A percentile compares a stretch with the other conserved stretches of the same genome.
Evolutionary conservation across 2,113 vertebrate genomes (phyloP).

Genomic region (Labrus mixtus): DNA sequence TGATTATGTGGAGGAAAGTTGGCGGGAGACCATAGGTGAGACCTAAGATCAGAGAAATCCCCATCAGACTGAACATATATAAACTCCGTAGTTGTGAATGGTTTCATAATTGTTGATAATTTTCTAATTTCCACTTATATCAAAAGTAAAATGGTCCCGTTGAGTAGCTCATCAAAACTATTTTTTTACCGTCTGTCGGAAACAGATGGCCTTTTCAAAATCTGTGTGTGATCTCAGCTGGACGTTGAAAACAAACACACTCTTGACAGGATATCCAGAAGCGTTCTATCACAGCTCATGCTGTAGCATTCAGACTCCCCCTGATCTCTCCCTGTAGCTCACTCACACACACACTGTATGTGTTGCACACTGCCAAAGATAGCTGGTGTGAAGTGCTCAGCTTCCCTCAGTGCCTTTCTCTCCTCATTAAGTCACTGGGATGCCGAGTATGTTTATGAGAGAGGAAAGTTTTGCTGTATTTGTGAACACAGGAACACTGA

Average conservation of each 20-base stretch:
- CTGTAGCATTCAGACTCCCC: constrained; percentile 4
- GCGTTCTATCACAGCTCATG: constrained; percentile 7
- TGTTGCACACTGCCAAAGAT: constrained; percentile 16
- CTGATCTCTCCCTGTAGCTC: neutral
- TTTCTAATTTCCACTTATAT: neutral
- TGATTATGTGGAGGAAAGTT: neutral
- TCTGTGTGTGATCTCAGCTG: constrained; percentile 28
- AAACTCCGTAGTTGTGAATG: neutral
- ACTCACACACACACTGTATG: neutral
- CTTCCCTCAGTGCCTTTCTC: neutral
- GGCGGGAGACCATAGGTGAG: neutral
- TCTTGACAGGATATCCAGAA: constrained; percentile 12
- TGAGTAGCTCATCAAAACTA: constrained; percentile 12
- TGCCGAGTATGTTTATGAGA: neutral
- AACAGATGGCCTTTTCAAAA: constrained; percentile 19
- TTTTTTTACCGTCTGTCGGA: constrained; percentile 5
- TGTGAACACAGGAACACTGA: neutral
- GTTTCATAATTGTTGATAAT: neutral
- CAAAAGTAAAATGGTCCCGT: neutral
- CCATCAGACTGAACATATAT: neutral
- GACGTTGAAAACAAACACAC: constrained; percentile 26
- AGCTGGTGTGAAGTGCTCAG: constrained; percentile 14
- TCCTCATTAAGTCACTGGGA: neutral
- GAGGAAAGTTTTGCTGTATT: neutral
- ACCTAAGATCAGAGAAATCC: neutral